Conservation (phyloP, 1,140 invertebrate genomes). For the Arion vulgaris region DNA sequence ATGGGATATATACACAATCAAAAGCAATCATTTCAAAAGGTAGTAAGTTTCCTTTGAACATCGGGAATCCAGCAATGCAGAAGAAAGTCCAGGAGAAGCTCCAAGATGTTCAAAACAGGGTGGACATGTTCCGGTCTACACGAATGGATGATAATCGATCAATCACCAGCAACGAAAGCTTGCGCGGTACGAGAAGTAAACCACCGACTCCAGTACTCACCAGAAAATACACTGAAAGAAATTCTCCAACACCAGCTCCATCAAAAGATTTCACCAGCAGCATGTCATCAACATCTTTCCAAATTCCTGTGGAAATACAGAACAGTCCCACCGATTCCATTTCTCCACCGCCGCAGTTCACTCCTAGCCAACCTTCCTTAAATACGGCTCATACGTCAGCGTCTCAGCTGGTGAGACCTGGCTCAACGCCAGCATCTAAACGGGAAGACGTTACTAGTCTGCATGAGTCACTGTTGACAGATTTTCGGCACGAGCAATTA, state of each 20-base stretch:
- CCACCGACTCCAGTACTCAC: background rate
- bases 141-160: background rate
- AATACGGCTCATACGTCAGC: background rate
- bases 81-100: conserved; percentile 21
- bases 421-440: background rate
- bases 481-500: background rate
- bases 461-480: background rate
- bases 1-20: background rate
- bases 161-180: background rate
- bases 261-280: background rate
- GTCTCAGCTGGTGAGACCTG: background rate
- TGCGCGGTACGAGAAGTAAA: background rate
- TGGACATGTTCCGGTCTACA: background rate
- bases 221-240: background rate
- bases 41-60: conserved; percentile 13
- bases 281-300: background rate
- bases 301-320: background rate
- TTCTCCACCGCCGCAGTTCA: background rate
- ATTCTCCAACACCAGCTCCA: background rate
- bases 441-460: background rate
- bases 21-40: background rate
- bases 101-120: background rate
- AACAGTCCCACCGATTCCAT: background rate
- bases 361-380: background rate
- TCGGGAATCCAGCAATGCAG: conserved; percentile 16